A percentile compares a stretch with the other conserved stretches of the same genome.
Conservation (phyloP, 1,140 invertebrate species). For the Leucophenga varia region DNA sequence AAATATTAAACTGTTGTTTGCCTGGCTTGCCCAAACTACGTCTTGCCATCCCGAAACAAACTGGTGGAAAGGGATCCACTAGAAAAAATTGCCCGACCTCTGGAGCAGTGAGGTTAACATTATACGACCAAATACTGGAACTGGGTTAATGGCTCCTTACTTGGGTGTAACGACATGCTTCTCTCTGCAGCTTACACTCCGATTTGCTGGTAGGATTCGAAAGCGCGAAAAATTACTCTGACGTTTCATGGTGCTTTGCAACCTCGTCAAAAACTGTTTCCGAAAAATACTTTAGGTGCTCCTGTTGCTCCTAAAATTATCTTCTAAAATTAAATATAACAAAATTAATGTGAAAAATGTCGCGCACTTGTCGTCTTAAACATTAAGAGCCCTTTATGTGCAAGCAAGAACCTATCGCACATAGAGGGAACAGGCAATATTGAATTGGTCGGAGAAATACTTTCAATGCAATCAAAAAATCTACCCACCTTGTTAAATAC, state of each 20-base stretch:
- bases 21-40: conserved; percentile 85
- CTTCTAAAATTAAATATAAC: too few species aligned
- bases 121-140: too few species aligned
- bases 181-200: conserved; percentile 96
- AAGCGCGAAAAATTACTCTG: conserved; percentile 87
- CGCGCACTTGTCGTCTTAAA: too few species aligned
- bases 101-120: too few species aligned
- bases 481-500: too few species aligned
- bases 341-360: too few species aligned
- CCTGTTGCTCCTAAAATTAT: conserved; percentile 86
- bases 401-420: too few species aligned
- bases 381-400: too few species aligned
- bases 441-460: too few species aligned
- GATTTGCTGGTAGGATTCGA: conserved; percentile 96
- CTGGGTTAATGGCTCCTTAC: too few species aligned
- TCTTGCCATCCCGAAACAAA: conserved; percentile 76
- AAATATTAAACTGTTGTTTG: conserved; percentile 98
- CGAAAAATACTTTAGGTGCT: conserved; percentile 81
- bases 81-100: conserved; percentile 88
- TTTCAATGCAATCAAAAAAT: too few species aligned
- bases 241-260: conserved; percentile 60
- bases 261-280: conserved; percentile 78
- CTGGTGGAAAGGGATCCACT: conserved; percentile 89
- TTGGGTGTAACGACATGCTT: conserved; percentile 83
- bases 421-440: too few species aligned